Evolutionary conservation across 2,797 vertebrate species (phyloP).

Genomic region (Esox lucius): DNA sequence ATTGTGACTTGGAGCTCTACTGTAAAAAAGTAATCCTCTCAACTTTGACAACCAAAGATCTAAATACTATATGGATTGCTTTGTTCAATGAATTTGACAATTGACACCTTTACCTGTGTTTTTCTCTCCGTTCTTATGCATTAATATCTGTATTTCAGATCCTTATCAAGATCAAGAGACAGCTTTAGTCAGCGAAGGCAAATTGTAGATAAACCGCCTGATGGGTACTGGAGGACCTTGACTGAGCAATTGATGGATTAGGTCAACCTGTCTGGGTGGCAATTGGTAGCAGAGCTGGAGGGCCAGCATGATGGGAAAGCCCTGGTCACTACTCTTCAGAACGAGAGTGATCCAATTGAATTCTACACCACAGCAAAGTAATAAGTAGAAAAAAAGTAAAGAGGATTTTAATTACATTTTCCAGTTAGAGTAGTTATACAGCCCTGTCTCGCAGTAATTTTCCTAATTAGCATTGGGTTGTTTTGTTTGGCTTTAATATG

Average conservation of each 20-base stretch:
- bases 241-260: not conserved
- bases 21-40: not conserved
- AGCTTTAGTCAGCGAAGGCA: not conserved
- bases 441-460: slow-evolving; percentile 9
- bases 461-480: slow-evolving; percentile 9
- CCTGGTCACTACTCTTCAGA: slow-evolving; percentile 6
- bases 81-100: not conserved
- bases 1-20: not conserved
- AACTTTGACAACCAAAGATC: too few relatives aligned
- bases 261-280: not conserved
- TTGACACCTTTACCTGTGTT: not conserved
- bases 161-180: too few relatives aligned
- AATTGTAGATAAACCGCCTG: not conserved
- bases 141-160: too few relatives aligned
- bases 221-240: not conserved
- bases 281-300: not conserved
- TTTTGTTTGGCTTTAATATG: slow-evolving; percentile 33
- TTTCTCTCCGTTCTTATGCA: not conserved
- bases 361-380: slow-evolving; percentile 1
- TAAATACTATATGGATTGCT: not conserved
- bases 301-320: not conserved
- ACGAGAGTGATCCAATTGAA: slow-evolving; percentile 12
- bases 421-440: slow-evolving; percentile 6
- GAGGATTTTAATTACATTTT: slow-evolving; percentile 28
- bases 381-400: slow-evolving; percentile 19